Evolutionary conservation across 2,113 vertebrate species (phyloP), one percentile per base, ranked within the genome.

Genomic region (Geococcyx californianus): DNA sequence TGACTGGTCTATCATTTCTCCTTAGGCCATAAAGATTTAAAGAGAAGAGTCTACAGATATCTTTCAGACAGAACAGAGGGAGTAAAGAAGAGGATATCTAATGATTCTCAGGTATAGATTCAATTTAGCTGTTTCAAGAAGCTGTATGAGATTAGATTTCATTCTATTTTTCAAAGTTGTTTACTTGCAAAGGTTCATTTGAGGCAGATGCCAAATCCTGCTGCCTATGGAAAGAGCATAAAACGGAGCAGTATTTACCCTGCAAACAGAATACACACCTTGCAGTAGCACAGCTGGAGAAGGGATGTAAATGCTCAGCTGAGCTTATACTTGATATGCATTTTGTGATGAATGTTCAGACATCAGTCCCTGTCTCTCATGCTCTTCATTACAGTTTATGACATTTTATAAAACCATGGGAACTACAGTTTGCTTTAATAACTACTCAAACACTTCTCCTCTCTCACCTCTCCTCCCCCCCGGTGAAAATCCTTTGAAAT

Each of bases 401-500:
- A 69, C 21, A 95, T 63, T 89, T 90, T 52, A 66, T 42, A 95
- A 80, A 89, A 55, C 44, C 78, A n/a, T 7, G 52, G 45, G 92
- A 93, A 88, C 76, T 31, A 79, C 0, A 11, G 44, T 58, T 92
- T 79, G 44, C 38, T 81, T 90, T 62, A 87, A 66, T 44, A 94
- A 90, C 62, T 89, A 34, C 36, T 36, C 56, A 78, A 90, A 92
- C 26, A 70, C 31, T 56, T 64, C 21, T 54, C 16, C 17, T 16
- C 29, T 72, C 24, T 56, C 82, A 20, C 42, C 34, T 34, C 18
- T 19, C 15, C 60, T 28, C 40, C 58, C 29, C 24, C 47, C 34
- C 33, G 47, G 29, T 11, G n/a, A 95, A 93, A 95, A 42, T 47
- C 40, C 55, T 87, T 47, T 72, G 51, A 89, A 96, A 76, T 75